Conservation (phyloP, 2,888 invertebrate genomes). For the Drosophila algonquin region DNA sequence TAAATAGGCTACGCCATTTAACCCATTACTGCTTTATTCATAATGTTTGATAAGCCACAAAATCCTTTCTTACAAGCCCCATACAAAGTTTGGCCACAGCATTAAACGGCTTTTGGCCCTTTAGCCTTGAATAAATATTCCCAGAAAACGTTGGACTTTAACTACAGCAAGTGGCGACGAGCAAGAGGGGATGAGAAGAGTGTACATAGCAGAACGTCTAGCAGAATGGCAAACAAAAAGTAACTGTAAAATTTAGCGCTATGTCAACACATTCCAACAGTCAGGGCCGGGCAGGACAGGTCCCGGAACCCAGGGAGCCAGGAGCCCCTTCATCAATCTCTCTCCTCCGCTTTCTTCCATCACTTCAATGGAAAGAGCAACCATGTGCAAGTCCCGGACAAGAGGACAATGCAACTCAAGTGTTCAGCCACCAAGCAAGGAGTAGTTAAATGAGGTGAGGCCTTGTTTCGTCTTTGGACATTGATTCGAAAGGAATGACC, state of each 20-base stretch:
- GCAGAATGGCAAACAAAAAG: constrained; percentile 57
- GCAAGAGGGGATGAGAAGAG: neutral
- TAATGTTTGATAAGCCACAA: constrained; percentile 57
- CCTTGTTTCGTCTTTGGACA: too few relatives aligned
- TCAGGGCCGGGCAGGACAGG: constrained; percentile 8
- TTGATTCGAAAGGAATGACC: too few relatives aligned
- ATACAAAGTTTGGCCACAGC: constrained; percentile 41
- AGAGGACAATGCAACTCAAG: constrained; percentile 37
- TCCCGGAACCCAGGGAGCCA: neutral
- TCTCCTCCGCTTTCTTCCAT: neutral
- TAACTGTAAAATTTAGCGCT: constrained; percentile 72
- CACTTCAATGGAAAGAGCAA: constrained; percentile 23
- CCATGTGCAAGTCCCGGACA: constrained; percentile 11
- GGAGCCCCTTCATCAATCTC: neutral
- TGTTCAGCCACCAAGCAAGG: constrained; percentile 12
- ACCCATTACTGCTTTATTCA: constrained; percentile 43
- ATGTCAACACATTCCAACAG: constrained; percentile 67
- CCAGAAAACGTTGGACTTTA: constrained; percentile 52
- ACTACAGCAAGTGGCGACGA: constrained; percentile 33
- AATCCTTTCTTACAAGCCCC: constrained; percentile 62
- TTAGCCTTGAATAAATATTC: constrained; percentile 44
- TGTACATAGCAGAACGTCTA: constrained; percentile 33
- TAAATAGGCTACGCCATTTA: neutral
- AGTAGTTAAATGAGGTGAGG: neutral
- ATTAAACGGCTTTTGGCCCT: constrained; percentile 40